A percentile compares a stretch with the other conserved stretches of the same genome.
Evolutionary conservation across 2,113 vertebrate species (phyloP).

Genomic region (Trochalopteron elliotii): DNA sequence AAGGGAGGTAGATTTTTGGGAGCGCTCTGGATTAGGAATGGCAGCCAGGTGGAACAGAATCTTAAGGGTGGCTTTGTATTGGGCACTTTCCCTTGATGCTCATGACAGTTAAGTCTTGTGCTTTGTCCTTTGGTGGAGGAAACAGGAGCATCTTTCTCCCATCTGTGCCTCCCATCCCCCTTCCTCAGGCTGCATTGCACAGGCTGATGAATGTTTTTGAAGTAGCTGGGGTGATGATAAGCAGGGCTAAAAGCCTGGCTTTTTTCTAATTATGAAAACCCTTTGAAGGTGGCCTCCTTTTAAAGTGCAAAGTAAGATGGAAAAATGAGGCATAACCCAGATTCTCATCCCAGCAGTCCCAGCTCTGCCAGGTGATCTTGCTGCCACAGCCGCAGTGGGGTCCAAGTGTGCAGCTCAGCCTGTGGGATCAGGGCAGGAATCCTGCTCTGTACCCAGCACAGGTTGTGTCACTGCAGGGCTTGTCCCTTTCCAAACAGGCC

Average conservation of each 20-base stretch:
- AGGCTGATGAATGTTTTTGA: neutral
- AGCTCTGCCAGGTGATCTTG: neutral
- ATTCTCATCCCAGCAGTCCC: neutral
- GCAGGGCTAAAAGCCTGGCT: slow-evolving; percentile 19
- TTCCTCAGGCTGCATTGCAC: neutral
- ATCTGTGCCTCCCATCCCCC: slow-evolving; percentile 18
- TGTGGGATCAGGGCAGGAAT: neutral
- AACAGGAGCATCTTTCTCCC: neutral
- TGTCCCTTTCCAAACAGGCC: neutral
- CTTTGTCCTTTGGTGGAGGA: neutral
- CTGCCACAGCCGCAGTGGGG: neutral
- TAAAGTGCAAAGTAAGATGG: slow-evolving; percentile 29
- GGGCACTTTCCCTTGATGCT: neutral
- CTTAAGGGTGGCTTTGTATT: neutral
- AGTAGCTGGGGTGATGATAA: slow-evolving; percentile 38
- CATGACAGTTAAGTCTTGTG: neutral
- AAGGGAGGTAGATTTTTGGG: neutral
- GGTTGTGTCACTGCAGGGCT: neutral
- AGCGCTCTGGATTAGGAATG: neutral
- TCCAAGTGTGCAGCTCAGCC: neutral
- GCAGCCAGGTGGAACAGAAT: neutral
- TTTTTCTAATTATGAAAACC: slow-evolving; percentile 44
- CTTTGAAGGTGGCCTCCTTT: slow-evolving; percentile 66
- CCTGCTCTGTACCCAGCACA: neutral
- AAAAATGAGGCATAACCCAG: slow-evolving; percentile 44